Evolutionary conservation across 2,888 invertebrate species (phyloP).

Genomic region (Lysandra bellargus): DNA sequence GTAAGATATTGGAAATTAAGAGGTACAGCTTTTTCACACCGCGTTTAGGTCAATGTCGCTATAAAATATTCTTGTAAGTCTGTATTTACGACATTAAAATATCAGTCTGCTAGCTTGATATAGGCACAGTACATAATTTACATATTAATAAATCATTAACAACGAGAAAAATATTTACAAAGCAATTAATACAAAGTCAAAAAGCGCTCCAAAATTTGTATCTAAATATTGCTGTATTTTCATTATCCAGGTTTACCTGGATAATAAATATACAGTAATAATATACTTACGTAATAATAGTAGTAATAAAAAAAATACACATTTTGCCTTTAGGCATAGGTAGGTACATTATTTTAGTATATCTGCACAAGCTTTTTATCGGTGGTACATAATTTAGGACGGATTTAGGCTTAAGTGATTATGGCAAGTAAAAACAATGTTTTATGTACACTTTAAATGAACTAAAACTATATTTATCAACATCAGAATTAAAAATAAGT

Average conservation of each 20-base stretch:
- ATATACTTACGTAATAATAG: no score
- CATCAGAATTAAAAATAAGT: background rate
- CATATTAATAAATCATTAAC: background rate
- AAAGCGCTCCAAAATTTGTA: background rate
- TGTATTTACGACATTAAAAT: no score
- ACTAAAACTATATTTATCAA: background rate
- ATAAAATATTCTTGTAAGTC: no score
- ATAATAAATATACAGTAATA: no score
- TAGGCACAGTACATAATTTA: background rate
- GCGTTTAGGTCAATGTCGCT: background rate
- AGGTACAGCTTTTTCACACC: background rate
- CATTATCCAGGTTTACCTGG: background rate
- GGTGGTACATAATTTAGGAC: background rate
- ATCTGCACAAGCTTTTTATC: background rate
- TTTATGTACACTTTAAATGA: background rate
- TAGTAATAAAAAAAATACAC: no score
- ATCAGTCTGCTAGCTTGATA: background rate
- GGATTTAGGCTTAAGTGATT: background rate
- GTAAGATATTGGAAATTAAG: no score
- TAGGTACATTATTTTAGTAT: background rate
- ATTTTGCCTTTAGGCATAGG: no score
- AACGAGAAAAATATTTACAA: background rate
- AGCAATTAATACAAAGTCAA: background rate
- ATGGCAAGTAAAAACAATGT: slow-evolving; percentile 5
- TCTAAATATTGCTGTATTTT: slow-evolving; percentile 5